Base-by-base conservation (phyloP, 2,888 invertebrate genomes). In the Agonopterix alstromeriana region DNA sequence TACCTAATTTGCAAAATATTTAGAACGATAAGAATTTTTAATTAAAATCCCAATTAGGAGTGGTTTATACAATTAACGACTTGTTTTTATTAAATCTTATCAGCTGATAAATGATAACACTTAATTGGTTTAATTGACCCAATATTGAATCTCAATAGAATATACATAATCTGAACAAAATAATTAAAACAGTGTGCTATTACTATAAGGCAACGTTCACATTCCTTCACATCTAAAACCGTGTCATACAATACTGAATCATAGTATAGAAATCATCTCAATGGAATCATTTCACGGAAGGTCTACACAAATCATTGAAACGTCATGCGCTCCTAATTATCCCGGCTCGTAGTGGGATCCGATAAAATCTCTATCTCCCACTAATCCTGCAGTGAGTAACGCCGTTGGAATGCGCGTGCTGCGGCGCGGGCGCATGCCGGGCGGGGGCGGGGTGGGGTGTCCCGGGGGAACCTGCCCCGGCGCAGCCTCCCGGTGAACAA, bases 361-460 rank as follows among this genome's bases (percentile, higher is more conserved):
- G 80, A 80, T 82, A 79, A 68, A 61, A 80, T 79, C 77, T 74
- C 69, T 69, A 74, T 77, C 67, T 58, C 56, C 58, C 36, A 12
- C 44, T 44, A 47, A 36, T 47, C 47, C 42, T 45, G 48, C 38
- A 36, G 49, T 58, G 58, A 59, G 48, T 61, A 51, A 58, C 43
- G 36, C 35, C 38, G 8, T 12, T 35, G 58, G 58, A 57, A 60
- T 58, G 56, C 52, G 55, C 47, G 47, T 44, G 44, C 44, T 44
- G 44, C 44, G 45, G 7, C 35, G 45, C 38, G n/a, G 49, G 50
- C 48, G 49, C n/a, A n/a, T n/a, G n/a, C n/a, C n/a, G 38, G 49
- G 50, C 48, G 48, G 40, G 52, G 52, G 43, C 42, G 47, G 56
- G 52, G 52, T 40, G 38, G 45, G 56, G 60, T 56, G 60, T 60